These are phyloP conservation scores for Drosophila miranda DNA, from an alignment of 1,140 invertebrate species.

Conservation along the genomic window DNA sequence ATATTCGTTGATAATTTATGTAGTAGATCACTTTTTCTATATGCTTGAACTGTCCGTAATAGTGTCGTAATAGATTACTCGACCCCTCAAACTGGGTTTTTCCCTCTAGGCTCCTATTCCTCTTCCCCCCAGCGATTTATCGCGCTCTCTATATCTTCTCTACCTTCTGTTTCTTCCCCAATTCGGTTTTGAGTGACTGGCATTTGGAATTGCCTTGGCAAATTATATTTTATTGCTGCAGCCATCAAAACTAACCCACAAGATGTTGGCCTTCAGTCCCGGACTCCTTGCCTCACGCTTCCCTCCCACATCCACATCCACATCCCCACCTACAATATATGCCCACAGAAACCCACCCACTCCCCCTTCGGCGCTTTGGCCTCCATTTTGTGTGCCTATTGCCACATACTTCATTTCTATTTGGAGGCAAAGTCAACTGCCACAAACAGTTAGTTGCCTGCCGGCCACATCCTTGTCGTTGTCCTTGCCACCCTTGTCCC, in stretches of 20 bases:
- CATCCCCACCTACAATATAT: neutral
- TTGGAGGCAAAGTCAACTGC: constrained; percentile 54
- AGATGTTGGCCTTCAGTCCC: constrained; percentile 51
- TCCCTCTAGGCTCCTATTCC: neutral
- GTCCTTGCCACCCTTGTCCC: constrained; percentile 1
- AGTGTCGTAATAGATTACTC: too few relatives aligned
- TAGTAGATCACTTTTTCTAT: too few relatives aligned
- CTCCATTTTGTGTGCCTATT: constrained; percentile 37
- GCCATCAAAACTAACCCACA: constrained; percentile 58
- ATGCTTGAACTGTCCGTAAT: too few relatives aligned
- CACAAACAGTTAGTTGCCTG: constrained; percentile 64
- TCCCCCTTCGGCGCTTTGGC: constrained; percentile 1
- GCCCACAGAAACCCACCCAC: neutral
- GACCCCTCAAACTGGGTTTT: too few relatives aligned
- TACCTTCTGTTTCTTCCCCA: neutral
- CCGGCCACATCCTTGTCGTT: constrained; percentile 44
- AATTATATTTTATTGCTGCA: constrained; percentile 65
- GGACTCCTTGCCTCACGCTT: neutral
- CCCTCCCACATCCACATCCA: neutral
- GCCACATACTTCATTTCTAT: constrained; percentile 68
- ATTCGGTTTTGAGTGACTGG: constrained; percentile 38
- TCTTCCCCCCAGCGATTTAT: constrained; percentile 1
- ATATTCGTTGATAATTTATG: too few relatives aligned
- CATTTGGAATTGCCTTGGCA: constrained; percentile 57
- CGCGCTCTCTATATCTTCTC: neutral